Conservation (phyloP, 2,888 invertebrate species). For the Spilosoma lubricipeda region DNA sequence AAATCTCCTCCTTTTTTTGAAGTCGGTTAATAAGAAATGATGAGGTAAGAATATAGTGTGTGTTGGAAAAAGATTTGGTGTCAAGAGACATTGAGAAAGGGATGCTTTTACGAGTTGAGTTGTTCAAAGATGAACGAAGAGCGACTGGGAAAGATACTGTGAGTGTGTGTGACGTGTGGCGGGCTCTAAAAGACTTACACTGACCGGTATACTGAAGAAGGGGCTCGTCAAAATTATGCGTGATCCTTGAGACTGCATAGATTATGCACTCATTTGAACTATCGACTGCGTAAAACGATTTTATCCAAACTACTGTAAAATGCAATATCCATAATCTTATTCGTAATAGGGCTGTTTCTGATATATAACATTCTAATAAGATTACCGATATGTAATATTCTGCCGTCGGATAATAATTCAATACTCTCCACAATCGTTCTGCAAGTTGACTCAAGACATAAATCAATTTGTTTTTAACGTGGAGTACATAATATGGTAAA, state of each 20-base stretch:
- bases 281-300: not conserved
- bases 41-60: not conserved
- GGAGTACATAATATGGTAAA: slow-evolving; percentile 72
- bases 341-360: not conserved
- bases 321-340: not conserved
- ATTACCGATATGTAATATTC: not conserved
- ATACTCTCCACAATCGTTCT: slow-evolving; percentile 78
- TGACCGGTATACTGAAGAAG: not conserved
- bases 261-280: not conserved
- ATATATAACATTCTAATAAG: not conserved
- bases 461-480: slow-evolving; percentile 76
- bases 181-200: not conserved
- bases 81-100: no score
- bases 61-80: no score
- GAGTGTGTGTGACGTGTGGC: not conserved
- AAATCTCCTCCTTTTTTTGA: no score
- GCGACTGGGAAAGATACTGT: not conserved
- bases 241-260: no score
- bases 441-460: slow-evolving; percentile 74
- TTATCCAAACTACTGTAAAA: not conserved
- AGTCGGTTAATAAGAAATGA: no score
- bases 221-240: no score
- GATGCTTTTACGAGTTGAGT: no score
- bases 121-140: not conserved
- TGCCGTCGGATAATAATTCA: not conserved